Evolutionary conservation across 2,888 invertebrate species (phyloP).

Genomic region (Mythimna pallens): DNA sequence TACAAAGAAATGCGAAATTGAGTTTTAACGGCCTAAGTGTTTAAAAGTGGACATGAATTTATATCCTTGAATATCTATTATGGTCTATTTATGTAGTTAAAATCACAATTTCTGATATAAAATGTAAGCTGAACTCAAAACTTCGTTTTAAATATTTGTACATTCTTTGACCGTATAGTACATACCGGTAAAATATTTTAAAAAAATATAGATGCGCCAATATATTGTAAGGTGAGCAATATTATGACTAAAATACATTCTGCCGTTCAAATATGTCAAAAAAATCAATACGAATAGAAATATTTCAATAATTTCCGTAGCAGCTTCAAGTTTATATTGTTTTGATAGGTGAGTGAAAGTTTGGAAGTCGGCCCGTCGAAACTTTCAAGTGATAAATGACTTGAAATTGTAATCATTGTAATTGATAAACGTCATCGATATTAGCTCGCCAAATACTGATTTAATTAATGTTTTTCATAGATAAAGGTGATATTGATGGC

Average conservation of each 20-base stretch:
- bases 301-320: conserved; percentile 46
- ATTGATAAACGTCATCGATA: conserved; percentile 50
- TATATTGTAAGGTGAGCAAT: not conserved
- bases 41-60: no score
- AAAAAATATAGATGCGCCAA: no score
- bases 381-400: conserved; percentile 65
- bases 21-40: no score
- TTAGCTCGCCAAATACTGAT: conserved; percentile 42
- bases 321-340: conserved; percentile 41
- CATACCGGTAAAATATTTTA: no score
- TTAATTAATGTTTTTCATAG: conserved; percentile 33
- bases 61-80: no score
- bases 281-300: conserved; percentile 46
- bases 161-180: no score
- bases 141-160: no score
- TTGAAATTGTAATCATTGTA: conserved; percentile 59
- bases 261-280: conserved; percentile 17
- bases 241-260: not conserved
- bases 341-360: conserved; percentile 59
- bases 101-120: no score
- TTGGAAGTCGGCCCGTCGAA: conserved; percentile 57
- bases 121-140: no score
- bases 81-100: no score
- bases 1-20: no score
- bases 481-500: not conserved